These are phyloP conservation scores for Amblyraja radiata DNA, from an alignment of 2,797 vertebrate species.

Conservation along the genomic window DNA sequence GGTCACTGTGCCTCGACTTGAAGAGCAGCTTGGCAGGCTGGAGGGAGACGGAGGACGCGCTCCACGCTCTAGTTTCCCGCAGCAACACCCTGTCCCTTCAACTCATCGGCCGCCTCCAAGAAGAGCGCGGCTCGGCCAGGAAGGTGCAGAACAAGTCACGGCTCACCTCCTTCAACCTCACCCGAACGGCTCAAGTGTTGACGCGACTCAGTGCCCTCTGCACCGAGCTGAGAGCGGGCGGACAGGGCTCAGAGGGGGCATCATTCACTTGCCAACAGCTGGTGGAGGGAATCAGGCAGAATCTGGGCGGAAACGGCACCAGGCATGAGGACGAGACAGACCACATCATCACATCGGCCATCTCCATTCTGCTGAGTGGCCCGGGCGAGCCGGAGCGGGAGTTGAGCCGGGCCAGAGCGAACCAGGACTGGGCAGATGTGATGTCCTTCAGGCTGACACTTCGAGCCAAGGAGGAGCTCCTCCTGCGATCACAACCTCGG, in stretches of 20 bases:
- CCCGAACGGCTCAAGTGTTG: conserved; percentile 11
- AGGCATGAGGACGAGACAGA: conserved; percentile 35
- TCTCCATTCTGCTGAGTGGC: conserved; percentile 55
- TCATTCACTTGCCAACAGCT: conserved; percentile 52
- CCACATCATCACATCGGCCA: conserved; percentile 48
- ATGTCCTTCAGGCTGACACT: conserved; percentile 61
- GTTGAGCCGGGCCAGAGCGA: conserved; percentile 52
- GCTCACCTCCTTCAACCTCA: background rate
- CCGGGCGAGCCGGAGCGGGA: conserved; percentile 52
- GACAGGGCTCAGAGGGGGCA: conserved; percentile 47
- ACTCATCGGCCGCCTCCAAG: conserved; percentile 60
- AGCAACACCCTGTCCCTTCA: conserved; percentile 51
- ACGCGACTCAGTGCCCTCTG: conserved; percentile 52
- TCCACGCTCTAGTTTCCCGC: conserved; percentile 63
- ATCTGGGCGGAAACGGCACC: conserved; percentile 45
- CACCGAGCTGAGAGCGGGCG: conserved; percentile 41
- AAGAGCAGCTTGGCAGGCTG: conserved; percentile 56
- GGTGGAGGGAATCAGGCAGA: conserved; percentile 40
- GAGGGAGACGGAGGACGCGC: conserved; percentile 55
- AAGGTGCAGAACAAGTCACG: conserved; percentile 29
- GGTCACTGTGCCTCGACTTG: conserved; percentile 65
- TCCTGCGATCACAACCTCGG: conserved; percentile 43
- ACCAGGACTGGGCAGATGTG: conserved; percentile 60
- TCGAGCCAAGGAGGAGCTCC: conserved; percentile 55
- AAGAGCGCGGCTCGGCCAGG: conserved; percentile 51